Evolutionary conservation across 2,888 invertebrate species (phyloP).

Genomic region (Cheiracanthium punctorium): DNA sequence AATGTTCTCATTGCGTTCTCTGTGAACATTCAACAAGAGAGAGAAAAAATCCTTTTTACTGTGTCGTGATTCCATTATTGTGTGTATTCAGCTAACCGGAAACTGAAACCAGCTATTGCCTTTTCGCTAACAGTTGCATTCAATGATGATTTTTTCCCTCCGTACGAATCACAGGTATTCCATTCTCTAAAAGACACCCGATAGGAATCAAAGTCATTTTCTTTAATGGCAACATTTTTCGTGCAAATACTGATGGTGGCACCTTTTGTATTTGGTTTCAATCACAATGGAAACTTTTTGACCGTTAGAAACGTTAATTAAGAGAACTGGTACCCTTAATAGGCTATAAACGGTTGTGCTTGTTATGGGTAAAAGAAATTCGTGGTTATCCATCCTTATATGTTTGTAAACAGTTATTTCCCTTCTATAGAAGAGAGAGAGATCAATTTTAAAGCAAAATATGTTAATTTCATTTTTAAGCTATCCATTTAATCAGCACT

Average conservation of each 20-base stretch:
- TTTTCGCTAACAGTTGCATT: no score
- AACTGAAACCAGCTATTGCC: not conserved
- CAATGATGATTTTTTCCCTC: no score
- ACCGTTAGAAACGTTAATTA: not conserved
- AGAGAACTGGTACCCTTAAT: not conserved
- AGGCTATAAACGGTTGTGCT: not conserved
- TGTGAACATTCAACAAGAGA: not conserved
- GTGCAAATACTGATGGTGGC: not conserved
- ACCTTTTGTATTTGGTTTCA: not conserved
- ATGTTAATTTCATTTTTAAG: no score
- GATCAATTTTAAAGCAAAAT: no score
- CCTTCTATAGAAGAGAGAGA: no score
- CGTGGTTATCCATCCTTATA: no score
- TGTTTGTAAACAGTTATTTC: no score
- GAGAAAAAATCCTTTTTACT: not conserved
- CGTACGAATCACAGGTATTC: not conserved
- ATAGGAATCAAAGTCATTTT: not conserved
- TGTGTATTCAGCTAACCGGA: slow-evolving; percentile 2
- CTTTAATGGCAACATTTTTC: not conserved
- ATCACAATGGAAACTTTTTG: not conserved
- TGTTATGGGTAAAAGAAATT: no score
- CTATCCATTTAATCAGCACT: no score
- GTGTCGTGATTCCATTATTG: not conserved
- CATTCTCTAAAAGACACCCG: not conserved
- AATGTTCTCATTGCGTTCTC: not conserved